These are phyloP conservation scores for Leptinotarsa lineolata DNA, from an alignment of 1,140 invertebrate genomes.

Conservation along the genomic window DNA sequence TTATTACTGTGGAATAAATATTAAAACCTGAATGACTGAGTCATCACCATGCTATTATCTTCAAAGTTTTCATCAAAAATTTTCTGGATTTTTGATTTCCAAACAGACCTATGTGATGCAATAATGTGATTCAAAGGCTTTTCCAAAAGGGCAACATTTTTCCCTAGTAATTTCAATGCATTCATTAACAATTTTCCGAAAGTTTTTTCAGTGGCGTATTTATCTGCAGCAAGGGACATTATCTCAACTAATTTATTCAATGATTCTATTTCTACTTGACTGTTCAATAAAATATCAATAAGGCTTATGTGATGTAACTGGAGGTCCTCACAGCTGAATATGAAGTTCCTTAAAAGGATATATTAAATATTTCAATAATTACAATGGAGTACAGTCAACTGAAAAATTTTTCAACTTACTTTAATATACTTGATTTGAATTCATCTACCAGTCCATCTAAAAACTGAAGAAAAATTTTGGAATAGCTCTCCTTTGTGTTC, in stretches of 20 bases:
- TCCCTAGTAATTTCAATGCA: conserved; percentile 29
- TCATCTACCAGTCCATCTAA: conserved; percentile 15
- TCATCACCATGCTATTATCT: conserved; percentile 32
- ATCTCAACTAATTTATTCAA: conserved; percentile 30
- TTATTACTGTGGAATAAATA: neutral
- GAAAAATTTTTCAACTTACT: conserved; percentile 22
- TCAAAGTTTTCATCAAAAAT: conserved; percentile 26
- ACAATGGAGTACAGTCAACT: no score
- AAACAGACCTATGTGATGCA: conserved; percentile 34
- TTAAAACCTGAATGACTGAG: conserved; percentile 36
- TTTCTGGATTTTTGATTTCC: conserved; percentile 40
- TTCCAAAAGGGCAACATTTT: conserved; percentile 25
- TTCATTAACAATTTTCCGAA: conserved; percentile 41
- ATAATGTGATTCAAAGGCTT: conserved; percentile 36
- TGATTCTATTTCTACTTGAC: conserved; percentile 27
- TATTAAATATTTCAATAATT: no score
- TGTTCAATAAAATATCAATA: conserved; percentile 32
- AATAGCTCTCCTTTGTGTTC: neutral
- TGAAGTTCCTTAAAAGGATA: conserved; percentile 31
- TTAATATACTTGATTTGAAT: conserved; percentile 34
- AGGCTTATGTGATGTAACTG: conserved; percentile 28
- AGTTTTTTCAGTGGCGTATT: conserved; percentile 33
- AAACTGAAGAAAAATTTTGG: conserved; percentile 31
- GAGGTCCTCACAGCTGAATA: conserved; percentile 20
- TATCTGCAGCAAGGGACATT: conserved; percentile 30